Evolutionary conservation across 2,797 vertebrate species (phyloP), one percentile per base, ranked within the genome.

Genomic region (Bufotes viridis): DNA sequence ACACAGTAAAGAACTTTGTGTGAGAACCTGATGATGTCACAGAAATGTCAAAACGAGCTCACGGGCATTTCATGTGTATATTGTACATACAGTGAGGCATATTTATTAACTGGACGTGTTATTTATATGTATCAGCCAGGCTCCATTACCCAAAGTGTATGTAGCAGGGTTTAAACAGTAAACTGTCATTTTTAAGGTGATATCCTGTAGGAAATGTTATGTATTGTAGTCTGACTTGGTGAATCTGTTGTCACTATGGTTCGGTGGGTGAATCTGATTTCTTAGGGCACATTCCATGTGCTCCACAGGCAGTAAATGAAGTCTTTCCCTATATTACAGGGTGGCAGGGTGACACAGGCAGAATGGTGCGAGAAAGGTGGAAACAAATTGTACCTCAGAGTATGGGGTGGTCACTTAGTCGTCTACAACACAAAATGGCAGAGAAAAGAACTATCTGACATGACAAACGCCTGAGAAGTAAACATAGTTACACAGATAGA

Each of bases 41-140:
- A 0, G 61, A 78, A 88, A 83, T 51, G 83, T 82, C 74, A 17
- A 2, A 3, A 65, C 78, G 82, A 79, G 53, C 0, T 61, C 87
- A 87, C 90, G 87, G 55, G 90, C 91, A 93, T 94, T 93, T 94
- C 94, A 94, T 97, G 96, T 97, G 95, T 94, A 97, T 97, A 96
- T 94, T 98, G 97, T 97, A 97, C 95, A 97, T 97, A 97, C 92
- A 95, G 94, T 95, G 95, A 92, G 90, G 92, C 93, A 95, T 98
- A 99, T 99, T 99, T 99, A 99, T 99, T 98, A 94, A 96, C 96
- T 95, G 95, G 94, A 94, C 95, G 92, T 90, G 94, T 89, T 90
- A 91, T 92, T 94, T 95, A 95, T 94, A 94, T 95, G 94, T 95
- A 92, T 92, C 90, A 20, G 90, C 91, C 80, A 83, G 85, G 85